phyloP scores from a whole-genome alignment of 2,113 vertebrate genomes.

The Muntiacus muntjak region DNA sequence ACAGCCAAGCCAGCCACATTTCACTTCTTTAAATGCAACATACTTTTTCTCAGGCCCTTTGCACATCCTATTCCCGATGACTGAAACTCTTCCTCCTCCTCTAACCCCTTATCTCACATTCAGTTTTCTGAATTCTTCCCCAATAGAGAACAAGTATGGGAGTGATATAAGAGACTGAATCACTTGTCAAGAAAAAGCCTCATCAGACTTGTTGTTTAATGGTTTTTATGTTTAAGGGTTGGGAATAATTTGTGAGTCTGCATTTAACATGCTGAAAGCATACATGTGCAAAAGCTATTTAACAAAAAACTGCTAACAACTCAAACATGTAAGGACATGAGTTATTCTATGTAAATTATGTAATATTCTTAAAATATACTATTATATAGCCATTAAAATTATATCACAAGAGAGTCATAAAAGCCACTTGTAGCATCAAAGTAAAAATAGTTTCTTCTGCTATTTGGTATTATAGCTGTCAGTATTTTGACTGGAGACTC shows the following conservation, averaged over 20 bases:
- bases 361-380: background rate
- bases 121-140: background rate
- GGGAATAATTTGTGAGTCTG: background rate
- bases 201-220: background rate
- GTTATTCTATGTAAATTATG: background rate
- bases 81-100: background rate
- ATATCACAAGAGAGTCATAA: background rate
- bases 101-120: background rate
- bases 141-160: background rate
- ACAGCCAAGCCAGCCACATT: background rate
- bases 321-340: background rate
- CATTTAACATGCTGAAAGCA: constrained; percentile 22
- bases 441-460: background rate
- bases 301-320: constrained; percentile 19
- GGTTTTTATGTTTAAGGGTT: background rate
- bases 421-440: background rate
- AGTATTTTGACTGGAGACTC: background rate
- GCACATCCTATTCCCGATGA: background rate
- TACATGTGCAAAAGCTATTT: background rate
- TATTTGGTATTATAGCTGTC: background rate
- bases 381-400: background rate
- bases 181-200: background rate
- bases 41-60: background rate
- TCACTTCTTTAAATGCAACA: background rate
- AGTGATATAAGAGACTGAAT: background rate